Conservation (phyloP, 2,113 vertebrate species). For the Nerophis ophidion region DNA sequence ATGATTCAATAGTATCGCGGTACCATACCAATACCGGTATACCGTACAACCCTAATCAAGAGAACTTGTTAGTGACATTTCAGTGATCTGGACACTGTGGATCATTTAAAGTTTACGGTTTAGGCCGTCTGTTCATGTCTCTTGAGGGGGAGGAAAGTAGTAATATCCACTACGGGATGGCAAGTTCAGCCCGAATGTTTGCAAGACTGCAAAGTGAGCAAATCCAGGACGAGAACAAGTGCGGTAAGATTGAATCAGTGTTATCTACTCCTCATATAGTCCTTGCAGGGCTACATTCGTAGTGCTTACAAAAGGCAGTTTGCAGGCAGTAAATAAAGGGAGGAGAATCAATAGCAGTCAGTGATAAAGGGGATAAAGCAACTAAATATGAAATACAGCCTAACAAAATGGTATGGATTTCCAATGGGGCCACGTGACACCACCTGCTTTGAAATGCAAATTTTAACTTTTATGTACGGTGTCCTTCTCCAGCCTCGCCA, state of each 20-base stretch:
- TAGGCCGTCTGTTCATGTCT: too few species aligned
- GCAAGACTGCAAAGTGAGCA: neutral
- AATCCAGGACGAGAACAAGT: neutral
- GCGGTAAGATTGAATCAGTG: neutral
- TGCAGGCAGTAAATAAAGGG: conserved; percentile 76
- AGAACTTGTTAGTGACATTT: too few species aligned
- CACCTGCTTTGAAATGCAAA: conserved; percentile 78
- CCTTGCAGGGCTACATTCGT: neutral
- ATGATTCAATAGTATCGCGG: too few species aligned
- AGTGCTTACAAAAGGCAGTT: conserved; percentile 58
- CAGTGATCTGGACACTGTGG: too few species aligned
- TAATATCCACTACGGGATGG: too few species aligned
- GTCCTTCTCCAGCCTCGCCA: conserved; percentile 69
- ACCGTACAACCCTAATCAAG: too few species aligned
- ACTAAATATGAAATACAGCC: conserved; percentile 77
- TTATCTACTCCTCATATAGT: neutral
- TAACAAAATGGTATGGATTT: conserved; percentile 80
- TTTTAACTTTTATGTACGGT: conserved; percentile 77
- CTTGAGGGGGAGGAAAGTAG: too few species aligned
- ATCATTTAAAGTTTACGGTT: too few species aligned
- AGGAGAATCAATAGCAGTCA: conserved; percentile 74
- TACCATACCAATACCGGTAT: too few species aligned
- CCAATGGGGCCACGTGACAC: conserved; percentile 72
- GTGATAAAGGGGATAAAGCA: conserved; percentile 72
- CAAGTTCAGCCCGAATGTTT: neutral